These are phyloP conservation scores for Phthorimaea operculella DNA, from an alignment of 1,140 invertebrate genomes.

Conservation along the genomic window DNA sequence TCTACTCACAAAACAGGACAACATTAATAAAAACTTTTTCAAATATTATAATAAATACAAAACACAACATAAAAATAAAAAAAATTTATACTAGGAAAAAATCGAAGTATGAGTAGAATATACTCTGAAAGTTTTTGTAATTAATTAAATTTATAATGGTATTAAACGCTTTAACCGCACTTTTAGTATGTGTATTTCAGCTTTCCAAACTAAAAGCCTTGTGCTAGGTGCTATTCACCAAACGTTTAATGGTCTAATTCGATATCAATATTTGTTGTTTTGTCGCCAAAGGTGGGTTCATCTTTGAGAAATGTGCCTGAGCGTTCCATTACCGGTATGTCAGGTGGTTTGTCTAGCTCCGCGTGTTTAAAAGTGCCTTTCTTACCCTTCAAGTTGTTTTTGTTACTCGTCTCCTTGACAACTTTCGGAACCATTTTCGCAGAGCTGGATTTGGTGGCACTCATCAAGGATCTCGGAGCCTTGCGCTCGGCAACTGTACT, in stretches of 20 bases:
- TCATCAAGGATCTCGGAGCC: conserved; percentile 41
- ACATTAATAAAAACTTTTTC: no score
- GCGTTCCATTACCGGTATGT: conserved; percentile 61
- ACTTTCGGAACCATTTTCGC: conserved; percentile 49
- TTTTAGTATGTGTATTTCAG: no score
- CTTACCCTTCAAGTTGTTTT: not conserved
- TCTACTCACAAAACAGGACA: no score
- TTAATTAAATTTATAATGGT: no score
- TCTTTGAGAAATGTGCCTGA: conserved; percentile 81
- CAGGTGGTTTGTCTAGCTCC: conserved; percentile 9
- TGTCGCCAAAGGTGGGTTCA: conserved; percentile 62
- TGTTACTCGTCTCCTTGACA: conserved; percentile 19
- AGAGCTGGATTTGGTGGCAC: conserved; percentile 51
- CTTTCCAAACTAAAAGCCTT: no score
- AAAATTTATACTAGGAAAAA: no score
- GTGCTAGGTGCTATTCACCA: no score
- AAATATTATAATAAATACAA: no score
- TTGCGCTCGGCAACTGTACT: conserved; percentile 15
- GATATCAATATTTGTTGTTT: conserved; percentile 29
- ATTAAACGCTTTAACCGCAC: no score
- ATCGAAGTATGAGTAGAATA: no score
- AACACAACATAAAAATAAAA: no score
- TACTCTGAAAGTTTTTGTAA: no score
- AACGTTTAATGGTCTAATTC: conserved; percentile 18
- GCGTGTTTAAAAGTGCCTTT: not conserved